Evolutionary conservation across 2,113 vertebrate genomes (phyloP).

Genomic region (Engraulis encrasicolus): DNA sequence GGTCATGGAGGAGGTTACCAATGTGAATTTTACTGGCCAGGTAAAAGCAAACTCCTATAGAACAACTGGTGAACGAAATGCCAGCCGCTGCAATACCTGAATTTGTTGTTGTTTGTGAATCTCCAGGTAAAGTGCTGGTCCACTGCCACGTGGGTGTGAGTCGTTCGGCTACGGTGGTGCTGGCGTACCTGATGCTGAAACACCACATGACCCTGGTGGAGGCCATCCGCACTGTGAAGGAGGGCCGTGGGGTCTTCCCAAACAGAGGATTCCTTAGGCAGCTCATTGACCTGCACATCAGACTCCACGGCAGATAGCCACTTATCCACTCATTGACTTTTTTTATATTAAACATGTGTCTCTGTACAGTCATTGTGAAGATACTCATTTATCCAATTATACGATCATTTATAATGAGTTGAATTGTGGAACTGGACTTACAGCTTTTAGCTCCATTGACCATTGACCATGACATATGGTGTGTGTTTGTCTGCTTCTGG

Average conservation of each 20-base stretch:
- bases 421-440: too few species aligned
- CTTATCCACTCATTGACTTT: not conserved
- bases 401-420: too few species aligned
- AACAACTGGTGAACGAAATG: too few species aligned
- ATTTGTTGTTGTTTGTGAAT: not conserved
- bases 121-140: conserved; percentile 76
- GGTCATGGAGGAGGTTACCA: too few species aligned
- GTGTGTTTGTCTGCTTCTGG: not conserved
- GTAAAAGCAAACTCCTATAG: too few species aligned
- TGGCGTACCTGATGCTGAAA: conserved; percentile 81
- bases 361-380: too few species aligned
- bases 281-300: conserved; percentile 69
- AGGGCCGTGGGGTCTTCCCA: conserved; percentile 73
- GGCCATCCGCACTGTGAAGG: conserved; percentile 75
- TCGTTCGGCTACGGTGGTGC: conserved; percentile 78
- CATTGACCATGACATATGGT: too few species aligned
- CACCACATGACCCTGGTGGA: conserved; percentile 75
- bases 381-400: too few species aligned
- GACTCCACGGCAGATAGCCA: conserved; percentile 60
- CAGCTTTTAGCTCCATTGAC: too few species aligned
- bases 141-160: conserved; percentile 82
- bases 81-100: not conserved
- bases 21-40: too few species aligned
- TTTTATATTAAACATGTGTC: not conserved
- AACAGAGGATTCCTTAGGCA: conserved; percentile 80